Percentiles rank a stretch among this genome's conserved stretches.
Conservation (phyloP, 2,113 vertebrate genomes). For the Melozone crissalis region DNA sequence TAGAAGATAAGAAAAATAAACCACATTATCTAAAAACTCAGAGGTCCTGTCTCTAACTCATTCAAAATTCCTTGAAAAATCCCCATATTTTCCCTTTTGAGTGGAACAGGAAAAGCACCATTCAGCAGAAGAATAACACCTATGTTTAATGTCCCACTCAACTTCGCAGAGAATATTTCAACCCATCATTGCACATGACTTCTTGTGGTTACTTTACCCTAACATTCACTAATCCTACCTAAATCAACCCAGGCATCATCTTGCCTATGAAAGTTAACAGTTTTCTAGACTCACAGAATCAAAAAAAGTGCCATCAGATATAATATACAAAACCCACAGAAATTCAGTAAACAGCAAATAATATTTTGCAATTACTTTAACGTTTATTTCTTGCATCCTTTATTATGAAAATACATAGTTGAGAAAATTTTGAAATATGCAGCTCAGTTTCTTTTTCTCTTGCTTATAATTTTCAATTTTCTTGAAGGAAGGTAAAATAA, state of each 20-base stretch:
- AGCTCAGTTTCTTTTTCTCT: not conserved
- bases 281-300: not conserved
- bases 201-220: not conserved
- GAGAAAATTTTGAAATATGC: not conserved
- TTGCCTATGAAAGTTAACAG: not conserved
- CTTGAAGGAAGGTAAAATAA: not conserved
- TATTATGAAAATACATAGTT: not conserved
- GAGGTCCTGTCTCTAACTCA: not conserved
- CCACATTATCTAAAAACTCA: not conserved
- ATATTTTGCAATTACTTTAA: not conserved
- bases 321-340: not conserved
- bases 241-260: not conserved
- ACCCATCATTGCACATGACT: not conserved
- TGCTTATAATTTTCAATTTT: not conserved
- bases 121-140: not conserved
- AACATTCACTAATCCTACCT: not conserved
- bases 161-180: not conserved
- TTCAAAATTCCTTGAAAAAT: not conserved
- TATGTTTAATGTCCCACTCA: not conserved
- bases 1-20: not conserved
- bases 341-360: not conserved
- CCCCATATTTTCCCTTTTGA: not conserved
- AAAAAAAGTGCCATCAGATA: not conserved
- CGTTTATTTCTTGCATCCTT: not conserved
- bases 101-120: not conserved